These are phyloP conservation scores for Goniozus legneri DNA, from an alignment of 1,140 invertebrate species.

Conservation along the genomic window DNA sequence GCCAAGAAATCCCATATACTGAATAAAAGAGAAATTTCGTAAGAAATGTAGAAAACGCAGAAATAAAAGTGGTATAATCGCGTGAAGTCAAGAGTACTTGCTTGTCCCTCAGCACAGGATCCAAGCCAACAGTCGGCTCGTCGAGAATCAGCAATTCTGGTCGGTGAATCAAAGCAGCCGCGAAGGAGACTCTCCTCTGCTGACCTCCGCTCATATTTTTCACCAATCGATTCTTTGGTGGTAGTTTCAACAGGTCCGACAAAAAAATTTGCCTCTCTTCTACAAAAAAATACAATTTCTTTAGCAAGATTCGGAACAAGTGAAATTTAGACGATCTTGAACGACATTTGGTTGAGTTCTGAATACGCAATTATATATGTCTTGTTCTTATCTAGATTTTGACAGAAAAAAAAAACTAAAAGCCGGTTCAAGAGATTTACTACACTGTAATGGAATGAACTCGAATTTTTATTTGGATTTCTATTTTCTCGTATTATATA, in stretches of 20 bases:
- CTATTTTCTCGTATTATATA: too few species aligned
- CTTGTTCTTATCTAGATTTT: not conserved
- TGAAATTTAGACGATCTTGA: too few species aligned
- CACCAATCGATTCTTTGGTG: constrained; percentile 59
- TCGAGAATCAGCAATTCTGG: constrained; percentile 87
- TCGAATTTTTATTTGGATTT: too few species aligned
- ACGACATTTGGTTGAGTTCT: too few species aligned
- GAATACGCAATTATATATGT: too few species aligned
- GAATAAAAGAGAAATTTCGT: constrained; percentile 36
- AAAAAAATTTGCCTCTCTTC: constrained; percentile 67
- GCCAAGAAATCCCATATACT: constrained; percentile 90
- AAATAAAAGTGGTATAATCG: too few species aligned
- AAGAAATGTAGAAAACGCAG: too few species aligned
- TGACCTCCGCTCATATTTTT: constrained; percentile 82
- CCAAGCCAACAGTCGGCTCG: constrained; percentile 89
- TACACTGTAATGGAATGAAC: too few species aligned
- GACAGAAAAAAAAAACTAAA: not conserved
- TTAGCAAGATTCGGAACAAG: too few species aligned
- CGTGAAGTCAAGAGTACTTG: constrained; percentile 44
- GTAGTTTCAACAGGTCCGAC: constrained; percentile 69
- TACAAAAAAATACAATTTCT: too few species aligned
- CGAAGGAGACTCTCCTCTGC: constrained; percentile 82
- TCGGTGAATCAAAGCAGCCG: constrained; percentile 80
- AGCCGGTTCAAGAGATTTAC: too few species aligned
- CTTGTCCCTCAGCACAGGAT: constrained; percentile 84